Evolutionary conservation across 2,113 vertebrate genomes (phyloP), one percentile per base, ranked within the genome.

Genomic region (Xenopus borealis): DNA sequence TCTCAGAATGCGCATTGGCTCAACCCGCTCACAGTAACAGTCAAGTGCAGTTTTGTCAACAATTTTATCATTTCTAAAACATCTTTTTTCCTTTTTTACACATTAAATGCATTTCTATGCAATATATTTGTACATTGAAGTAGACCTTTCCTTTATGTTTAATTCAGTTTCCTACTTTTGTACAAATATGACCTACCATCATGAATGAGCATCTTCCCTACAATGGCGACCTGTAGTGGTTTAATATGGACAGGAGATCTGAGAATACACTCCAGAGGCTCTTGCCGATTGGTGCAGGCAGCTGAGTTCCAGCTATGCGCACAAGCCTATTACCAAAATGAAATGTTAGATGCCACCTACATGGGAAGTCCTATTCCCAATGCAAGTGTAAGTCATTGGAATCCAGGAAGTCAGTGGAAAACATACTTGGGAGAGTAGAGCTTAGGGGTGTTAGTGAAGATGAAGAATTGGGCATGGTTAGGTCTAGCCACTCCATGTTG

Each of bases 401-500:
- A 72, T 99, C 97, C 78, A 98, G 87, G 80, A 98, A 96, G 88
- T 99, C 97, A 0, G 95, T 82, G 1, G 95, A 94, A 74, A 93
- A 93, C 82, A 93, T 83, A 7, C 89, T 88, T 0, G 89, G 90
- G 9, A 88, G 68, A 7, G 89, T 58, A 50, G 90, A 66, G 64
- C 93, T 91, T 78, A 98, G 89, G 0, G 95, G 94, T 3, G 94
- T 94, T 81, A 98, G 92, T 7, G 89, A 89, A 0, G 95, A 92
- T 0, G 88, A 87, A 0, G 93, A 79, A 30, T 82, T 91, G 0
- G 95, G 95, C 91, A 95, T 94, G 75, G 95, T 95, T 73, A 98
- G 90, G 82, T 99, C 97, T 68, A 99, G 84, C 97, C 97, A 99
- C 82, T 99, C 97, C 97, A 99, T 99, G 80, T 93, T 96, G 88